Conservation (phyloP, 2,797 vertebrate species). For the Naso thynnoides region DNA sequence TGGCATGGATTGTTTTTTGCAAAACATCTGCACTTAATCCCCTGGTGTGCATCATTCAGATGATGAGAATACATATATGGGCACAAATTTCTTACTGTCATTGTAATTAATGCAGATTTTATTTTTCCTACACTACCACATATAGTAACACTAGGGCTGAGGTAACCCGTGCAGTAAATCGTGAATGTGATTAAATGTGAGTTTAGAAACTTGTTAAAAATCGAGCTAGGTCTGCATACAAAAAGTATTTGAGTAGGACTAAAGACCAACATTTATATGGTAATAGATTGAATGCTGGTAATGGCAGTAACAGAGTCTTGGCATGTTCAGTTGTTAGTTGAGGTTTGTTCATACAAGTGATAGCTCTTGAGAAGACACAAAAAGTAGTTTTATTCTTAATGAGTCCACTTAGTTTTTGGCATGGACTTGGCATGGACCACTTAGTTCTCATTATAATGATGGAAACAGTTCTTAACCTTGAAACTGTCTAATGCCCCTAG, state of each 20-base stretch:
- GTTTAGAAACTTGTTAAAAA: constrained; percentile 25
- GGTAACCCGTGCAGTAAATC: constrained; percentile 5
- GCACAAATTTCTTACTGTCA: constrained; percentile 29
- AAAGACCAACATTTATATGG: constrained; percentile 26
- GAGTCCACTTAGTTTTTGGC: constrained; percentile 49
- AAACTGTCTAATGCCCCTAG: constrained; percentile 44
- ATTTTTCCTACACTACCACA: neutral
- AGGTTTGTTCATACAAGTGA: constrained; percentile 35
- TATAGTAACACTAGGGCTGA: neutral
- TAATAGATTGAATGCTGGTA: constrained; percentile 35
- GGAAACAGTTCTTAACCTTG: constrained; percentile 72
- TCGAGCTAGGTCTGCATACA: neutral
- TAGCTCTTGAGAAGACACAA: constrained; percentile 33
- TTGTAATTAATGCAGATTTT: constrained; percentile 40
- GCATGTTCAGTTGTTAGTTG: constrained; percentile 41
- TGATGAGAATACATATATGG: constrained; percentile 39
- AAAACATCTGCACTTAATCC: constrained; percentile 73
- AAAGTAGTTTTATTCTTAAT: constrained; percentile 43
- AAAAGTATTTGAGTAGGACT: constrained; percentile 21
- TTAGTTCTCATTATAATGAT: constrained; percentile 67
- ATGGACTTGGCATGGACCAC: too few relatives aligned
- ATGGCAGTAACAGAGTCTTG: constrained; percentile 30
- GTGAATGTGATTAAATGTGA: constrained; percentile 24
- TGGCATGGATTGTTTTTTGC: constrained; percentile 54
- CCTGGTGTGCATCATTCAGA: constrained; percentile 53